Evolutionary conservation across 2,113 vertebrate species (phyloP), one percentile per base, ranked within the genome.

Genomic region (Origma solitaria): DNA sequence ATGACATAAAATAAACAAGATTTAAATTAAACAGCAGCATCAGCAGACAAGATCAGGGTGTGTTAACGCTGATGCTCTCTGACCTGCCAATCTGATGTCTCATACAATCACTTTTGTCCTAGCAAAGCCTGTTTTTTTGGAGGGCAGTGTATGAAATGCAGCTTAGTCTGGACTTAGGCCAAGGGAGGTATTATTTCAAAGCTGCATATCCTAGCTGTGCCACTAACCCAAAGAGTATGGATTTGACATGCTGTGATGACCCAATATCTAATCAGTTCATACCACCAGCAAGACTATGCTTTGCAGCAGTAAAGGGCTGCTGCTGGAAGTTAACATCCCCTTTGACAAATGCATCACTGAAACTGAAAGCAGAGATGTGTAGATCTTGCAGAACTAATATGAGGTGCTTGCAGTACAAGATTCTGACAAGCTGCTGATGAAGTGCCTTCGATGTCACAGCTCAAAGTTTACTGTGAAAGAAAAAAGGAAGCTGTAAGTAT

Each of bases 1-100:
- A 58, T 50, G 72, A 61, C 86, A 51, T 45, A 81, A 13, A 92
- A 89, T 58, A 82, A 83, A 75, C 60, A 92, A 89, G 77, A 92
- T 89, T 62, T 78, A 84, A 92, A 84, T 47, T 62, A 78, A 94
- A 96, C 38, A 70, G 90, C 72, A 81, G 49, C 1, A 21, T 94
- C 93, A 94, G 87, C 92, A 95, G 87, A 79, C 77, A 79, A 84
- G 42, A 83, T 86, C 60, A 49, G 92, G 65, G 77, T 44, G 33
- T 82, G 73, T 86, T 84, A 89, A 68, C 12, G 19, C 2, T 6
- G 35, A 70, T 78, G 64, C 71, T 89, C 69, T 94, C 77, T 86
- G 76, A 81, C 58, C 71, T 80, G 80, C 56, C 86, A 92, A 72
- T 77, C 54, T 68, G 56, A 90, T 71, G 88, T 51, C 38, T 90